Conservation (phyloP, 2,888 invertebrate species). For the Watsonalla cultraria region DNA sequence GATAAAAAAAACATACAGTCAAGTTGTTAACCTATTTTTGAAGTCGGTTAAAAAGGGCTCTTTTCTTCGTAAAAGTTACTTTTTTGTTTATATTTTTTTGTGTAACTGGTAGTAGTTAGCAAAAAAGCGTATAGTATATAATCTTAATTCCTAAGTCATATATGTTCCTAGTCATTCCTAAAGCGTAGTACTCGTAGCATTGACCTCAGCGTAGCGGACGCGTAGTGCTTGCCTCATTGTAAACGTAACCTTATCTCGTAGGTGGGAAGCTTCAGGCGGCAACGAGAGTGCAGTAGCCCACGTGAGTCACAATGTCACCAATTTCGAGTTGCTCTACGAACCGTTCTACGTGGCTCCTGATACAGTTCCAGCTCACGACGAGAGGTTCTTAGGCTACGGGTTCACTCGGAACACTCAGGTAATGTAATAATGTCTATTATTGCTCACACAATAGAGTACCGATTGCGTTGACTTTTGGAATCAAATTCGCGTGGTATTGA, state of each 20-base stretch:
- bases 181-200: background rate
- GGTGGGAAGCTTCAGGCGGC: constrained; percentile 81
- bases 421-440: constrained; percentile 1
- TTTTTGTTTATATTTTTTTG: too few relatives aligned
- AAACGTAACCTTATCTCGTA: constrained; percentile 13
- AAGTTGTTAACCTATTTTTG: too few relatives aligned
- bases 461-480: background rate
- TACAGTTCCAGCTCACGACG: constrained; percentile 90
- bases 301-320: constrained; percentile 91
- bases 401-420: constrained; percentile 96
- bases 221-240: too few relatives aligned
- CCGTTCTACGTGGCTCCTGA: constrained; percentile 94
- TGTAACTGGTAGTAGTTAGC: too few relatives aligned
- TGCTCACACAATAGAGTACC: background rate
- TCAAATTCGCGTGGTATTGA: too few relatives aligned
- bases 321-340: constrained; percentile 91
- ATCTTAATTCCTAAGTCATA: too few relatives aligned
- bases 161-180: too few relatives aligned
- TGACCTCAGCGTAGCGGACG: background rate
- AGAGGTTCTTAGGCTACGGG: constrained; percentile 93
- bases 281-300: constrained; percentile 82
- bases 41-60: too few relatives aligned
- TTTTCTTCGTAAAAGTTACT: too few relatives aligned
- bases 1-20: too few relatives aligned
- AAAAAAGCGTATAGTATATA: too few relatives aligned